Conservation (phyloP, 2,797 vertebrate species). For the Ptychadena robeensis region DNA sequence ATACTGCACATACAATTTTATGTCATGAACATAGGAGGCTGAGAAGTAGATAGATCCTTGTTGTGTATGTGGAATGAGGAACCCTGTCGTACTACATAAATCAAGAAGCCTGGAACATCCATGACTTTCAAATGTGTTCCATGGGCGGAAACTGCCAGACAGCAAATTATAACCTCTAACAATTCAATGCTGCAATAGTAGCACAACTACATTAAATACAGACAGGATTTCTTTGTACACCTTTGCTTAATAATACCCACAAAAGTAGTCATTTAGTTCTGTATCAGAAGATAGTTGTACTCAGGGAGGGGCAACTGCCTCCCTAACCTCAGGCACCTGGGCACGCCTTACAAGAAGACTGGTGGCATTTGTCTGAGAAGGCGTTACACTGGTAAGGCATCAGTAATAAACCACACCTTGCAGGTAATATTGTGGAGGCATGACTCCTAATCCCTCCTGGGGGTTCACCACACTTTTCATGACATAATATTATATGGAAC, state of each 20-base stretch:
- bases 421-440: not conserved
- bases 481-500: too few species aligned
- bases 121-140: not conserved
- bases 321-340: slow-evolving; percentile 14
- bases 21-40: not conserved
- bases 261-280: not conserved
- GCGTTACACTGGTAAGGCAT: slow-evolving; percentile 4
- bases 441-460: too few species aligned
- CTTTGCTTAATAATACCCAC: not conserved
- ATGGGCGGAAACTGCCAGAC: not conserved
- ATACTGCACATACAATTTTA: not conserved
- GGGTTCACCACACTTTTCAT: too few species aligned
- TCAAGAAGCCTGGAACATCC: not conserved
- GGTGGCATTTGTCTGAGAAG: slow-evolving; percentile 11
- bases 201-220: too few species aligned
- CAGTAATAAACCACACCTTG: not conserved
- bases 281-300: not conserved
- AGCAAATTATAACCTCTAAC: too few species aligned
- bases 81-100: not conserved
- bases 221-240: too few species aligned
- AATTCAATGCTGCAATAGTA: too few species aligned
- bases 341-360: slow-evolving; percentile 26
- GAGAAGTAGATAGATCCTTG: not conserved
- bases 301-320: not conserved
- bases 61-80: not conserved